Evolutionary conservation across 2,888 invertebrate genomes (phyloP), one percentile per base, ranked within the genome.

Genomic region (Agapetus fuscipes): DNA sequence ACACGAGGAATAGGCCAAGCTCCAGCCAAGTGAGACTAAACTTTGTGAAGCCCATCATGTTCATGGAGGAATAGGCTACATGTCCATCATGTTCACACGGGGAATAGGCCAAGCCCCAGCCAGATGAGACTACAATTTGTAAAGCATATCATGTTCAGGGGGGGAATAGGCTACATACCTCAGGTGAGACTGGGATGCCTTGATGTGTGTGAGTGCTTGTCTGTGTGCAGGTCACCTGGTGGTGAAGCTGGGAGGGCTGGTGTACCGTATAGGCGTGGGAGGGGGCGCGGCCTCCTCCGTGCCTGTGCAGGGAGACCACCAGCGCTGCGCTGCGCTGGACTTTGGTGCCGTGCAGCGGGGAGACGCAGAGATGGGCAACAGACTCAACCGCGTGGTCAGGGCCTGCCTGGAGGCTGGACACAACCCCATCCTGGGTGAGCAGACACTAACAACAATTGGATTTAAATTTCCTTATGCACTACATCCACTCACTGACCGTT

Each of bases 321-420:
- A 83, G 49, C 83, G 90, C 51, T 83, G 71, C 52, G 78, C 80
- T 0, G 84, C 88, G 36, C 64, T 96, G 17, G 97, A 98, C 62
- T 96, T 94, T 54, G 90, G 90, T 48, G 97, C 97, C 0, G 97
- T 98, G 0, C 97, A 98, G 64, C 75, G 94, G 66, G 90, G 88
- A 32, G 97, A 98, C 64, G 87, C 97, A 2, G 96, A 98, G 72
- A 97, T 98, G 97, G 96, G 95, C 51, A 94, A 97, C 57, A 95
- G 97, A 60, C 63, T 97, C 24, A 95, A 97, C 61, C 72, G 97
- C 43, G 83, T 95, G 2, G 88, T 98, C 1, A 72, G 96, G 47
- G 87, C 88, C 1, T 97, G 97, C 54, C 68, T 90, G 20, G 97
- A 98, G 66, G 66, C 83, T 1, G 69, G 74, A 1, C 65, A 71